Evolutionary conservation across 2,113 vertebrate species (phyloP).

Genomic region (Sturnira hondurensis): DNA sequence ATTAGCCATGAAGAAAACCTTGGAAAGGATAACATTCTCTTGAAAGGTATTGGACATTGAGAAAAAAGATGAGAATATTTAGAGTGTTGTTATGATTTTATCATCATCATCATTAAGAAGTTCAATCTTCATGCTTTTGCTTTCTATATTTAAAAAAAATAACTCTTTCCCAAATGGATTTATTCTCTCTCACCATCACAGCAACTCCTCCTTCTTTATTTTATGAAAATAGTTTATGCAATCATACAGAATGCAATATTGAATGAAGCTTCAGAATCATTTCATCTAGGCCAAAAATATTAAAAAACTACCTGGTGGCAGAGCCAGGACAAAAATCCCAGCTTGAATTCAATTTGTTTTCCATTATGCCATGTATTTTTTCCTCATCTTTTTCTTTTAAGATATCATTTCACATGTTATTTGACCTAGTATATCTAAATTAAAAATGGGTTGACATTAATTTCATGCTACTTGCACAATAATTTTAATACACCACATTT

Average conservation of each 20-base stretch:
- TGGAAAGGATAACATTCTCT: too few relatives aligned
- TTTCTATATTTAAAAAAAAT: background rate
- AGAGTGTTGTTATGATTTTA: background rate
- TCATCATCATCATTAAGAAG: background rate
- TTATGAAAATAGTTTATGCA: too few relatives aligned
- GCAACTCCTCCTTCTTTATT: too few relatives aligned
- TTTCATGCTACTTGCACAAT: constrained; percentile 49
- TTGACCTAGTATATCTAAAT: constrained; percentile 50
- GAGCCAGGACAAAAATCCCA: too few relatives aligned
- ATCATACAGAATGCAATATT: background rate
- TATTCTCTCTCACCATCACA: too few relatives aligned
- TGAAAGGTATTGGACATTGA: too few relatives aligned
- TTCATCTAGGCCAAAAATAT: background rate
- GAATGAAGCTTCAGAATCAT: background rate
- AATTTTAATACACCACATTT: constrained; percentile 60
- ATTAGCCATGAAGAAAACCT: too few relatives aligned
- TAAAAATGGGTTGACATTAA: constrained; percentile 48
- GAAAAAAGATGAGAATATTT: too few relatives aligned
- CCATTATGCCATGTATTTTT: constrained; percentile 18
- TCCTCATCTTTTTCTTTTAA: too few relatives aligned
- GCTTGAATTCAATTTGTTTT: background rate
- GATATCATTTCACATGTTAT: too few relatives aligned
- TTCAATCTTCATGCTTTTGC: background rate
- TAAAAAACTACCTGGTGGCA: background rate
- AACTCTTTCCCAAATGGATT: too few relatives aligned